Conservation (phyloP, 2,888 invertebrate species). For the Chromoteleia sp. region DNA sequence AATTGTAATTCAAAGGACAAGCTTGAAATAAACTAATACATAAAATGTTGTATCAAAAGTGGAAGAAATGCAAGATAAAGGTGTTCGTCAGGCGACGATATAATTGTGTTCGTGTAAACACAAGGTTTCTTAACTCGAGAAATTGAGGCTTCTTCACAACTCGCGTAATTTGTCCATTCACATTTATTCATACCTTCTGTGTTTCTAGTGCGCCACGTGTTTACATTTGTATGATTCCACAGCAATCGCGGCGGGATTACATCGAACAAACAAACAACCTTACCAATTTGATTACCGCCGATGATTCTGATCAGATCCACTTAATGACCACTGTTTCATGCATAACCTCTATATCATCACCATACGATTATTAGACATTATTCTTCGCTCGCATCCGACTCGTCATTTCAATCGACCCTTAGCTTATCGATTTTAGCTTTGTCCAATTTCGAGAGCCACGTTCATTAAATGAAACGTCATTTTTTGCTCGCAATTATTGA, state of each 20-base stretch:
- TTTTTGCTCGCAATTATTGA: too few species aligned
- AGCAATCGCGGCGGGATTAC: slow-evolving; percentile 3
- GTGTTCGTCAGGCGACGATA: slow-evolving; percentile 1
- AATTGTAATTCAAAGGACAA: too few species aligned
- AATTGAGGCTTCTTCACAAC: slow-evolving; percentile 61
- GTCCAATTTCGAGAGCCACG: too few species aligned
- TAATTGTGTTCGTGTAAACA: slow-evolving; percentile 39
- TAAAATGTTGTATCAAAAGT: not conserved
- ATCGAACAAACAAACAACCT: slow-evolving; percentile 2
- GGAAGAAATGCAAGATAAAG: not conserved
- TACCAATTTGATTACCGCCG: slow-evolving; percentile 10
- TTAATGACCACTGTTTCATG: not conserved
- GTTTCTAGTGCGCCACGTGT: slow-evolving; percentile 28
- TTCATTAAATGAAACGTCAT: too few species aligned
- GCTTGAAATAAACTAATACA: too few species aligned
- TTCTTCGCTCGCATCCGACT: not conserved
- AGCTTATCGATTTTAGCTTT: too few species aligned
- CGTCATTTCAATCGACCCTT: not conserved
- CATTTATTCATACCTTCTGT: slow-evolving; percentile 29
- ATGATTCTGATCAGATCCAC: not conserved
- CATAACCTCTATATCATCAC: too few species aligned
- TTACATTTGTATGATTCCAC: slow-evolving; percentile 45
- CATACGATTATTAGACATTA: too few species aligned
- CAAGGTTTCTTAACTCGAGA: slow-evolving; percentile 60
- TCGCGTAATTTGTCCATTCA: slow-evolving; percentile 34